These are phyloP conservation scores for Rhabditoides inermis DNA, from an alignment of 2,888 invertebrate genomes.

Conservation along the genomic window DNA sequence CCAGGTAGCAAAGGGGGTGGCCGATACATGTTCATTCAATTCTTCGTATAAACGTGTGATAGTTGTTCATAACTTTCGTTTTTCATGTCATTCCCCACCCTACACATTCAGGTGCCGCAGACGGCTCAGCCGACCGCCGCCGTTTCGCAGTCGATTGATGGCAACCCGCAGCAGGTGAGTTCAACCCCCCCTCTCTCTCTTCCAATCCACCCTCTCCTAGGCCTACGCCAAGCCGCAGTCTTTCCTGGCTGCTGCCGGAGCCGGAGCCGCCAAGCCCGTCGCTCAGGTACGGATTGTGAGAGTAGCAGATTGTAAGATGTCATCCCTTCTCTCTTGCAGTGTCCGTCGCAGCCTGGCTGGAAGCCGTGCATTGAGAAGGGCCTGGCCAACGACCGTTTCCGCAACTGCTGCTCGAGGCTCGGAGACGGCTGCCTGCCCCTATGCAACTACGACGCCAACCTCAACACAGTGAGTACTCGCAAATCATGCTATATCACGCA, in stretches of 20 bases:
- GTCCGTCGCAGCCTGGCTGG: constrained; percentile 49
- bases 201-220: no score
- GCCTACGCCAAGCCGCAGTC: not conserved
- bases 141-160: no score
- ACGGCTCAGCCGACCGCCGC: no score
- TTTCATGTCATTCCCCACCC: no score
- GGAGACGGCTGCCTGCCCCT: constrained; percentile 48
- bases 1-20: no score
- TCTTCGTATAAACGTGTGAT: no score
- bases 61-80: no score
- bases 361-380: constrained; percentile 49
- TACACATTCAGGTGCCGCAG: no score
- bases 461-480: constrained; percentile 39
- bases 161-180: no score
- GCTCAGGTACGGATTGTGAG: not conserved
- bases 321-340: constrained; percentile 14
- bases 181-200: no score
- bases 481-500: no score
- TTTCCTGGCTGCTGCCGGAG: not conserved
- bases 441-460: constrained; percentile 47
- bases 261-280: not conserved
- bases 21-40: no score
- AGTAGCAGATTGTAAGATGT: not conserved
- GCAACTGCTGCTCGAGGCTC: constrained; percentile 44
- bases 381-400: constrained; percentile 44